These are phyloP conservation scores for Myocastor coypus DNA, from an alignment of 2,113 vertebrate genomes.

Conservation along the genomic window DNA sequence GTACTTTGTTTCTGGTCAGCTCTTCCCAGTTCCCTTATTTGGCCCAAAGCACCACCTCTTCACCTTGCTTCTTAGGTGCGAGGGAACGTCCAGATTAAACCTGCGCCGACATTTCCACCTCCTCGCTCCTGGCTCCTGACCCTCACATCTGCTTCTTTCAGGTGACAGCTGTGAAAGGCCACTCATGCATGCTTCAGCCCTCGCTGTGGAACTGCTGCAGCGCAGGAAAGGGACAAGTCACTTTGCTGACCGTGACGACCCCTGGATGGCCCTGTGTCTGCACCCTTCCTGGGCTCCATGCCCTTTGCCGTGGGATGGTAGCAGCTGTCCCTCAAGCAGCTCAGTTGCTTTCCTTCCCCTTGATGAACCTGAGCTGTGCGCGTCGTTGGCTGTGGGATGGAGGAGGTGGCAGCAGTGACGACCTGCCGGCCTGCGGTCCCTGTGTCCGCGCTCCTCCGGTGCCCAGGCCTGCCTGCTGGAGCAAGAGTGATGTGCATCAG, in stretches of 20 bases:
- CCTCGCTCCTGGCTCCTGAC: not conserved
- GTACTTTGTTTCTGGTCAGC: not conserved
- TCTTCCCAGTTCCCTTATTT: not conserved
- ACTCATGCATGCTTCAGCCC: not conserved
- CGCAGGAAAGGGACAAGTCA: not conserved
- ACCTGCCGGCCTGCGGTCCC: not conserved
- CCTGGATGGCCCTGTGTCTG: not conserved
- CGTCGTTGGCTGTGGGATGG: rapidly evolving
- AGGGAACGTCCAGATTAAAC: not conserved
- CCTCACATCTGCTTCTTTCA: rapidly evolving
- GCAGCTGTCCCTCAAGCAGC: not conserved
- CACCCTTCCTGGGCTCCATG: not conserved
- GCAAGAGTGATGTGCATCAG: not conserved
- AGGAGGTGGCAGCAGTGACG: not conserved
- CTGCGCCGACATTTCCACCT: not conserved
- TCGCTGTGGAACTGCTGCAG: not conserved
- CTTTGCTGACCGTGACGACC: no score
- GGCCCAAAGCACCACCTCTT: rapidly evolving
- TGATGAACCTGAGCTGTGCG: no score
- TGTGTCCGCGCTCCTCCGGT: not conserved
- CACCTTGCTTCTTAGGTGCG: not conserved
- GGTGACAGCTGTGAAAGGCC: not conserved
- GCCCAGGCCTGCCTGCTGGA: not conserved
- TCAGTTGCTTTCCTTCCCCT: not conserved
- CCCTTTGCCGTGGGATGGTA: not conserved